Evolutionary conservation across 2,888 invertebrate genomes (phyloP).

Genomic region (Schizaphis graminum): DNA sequence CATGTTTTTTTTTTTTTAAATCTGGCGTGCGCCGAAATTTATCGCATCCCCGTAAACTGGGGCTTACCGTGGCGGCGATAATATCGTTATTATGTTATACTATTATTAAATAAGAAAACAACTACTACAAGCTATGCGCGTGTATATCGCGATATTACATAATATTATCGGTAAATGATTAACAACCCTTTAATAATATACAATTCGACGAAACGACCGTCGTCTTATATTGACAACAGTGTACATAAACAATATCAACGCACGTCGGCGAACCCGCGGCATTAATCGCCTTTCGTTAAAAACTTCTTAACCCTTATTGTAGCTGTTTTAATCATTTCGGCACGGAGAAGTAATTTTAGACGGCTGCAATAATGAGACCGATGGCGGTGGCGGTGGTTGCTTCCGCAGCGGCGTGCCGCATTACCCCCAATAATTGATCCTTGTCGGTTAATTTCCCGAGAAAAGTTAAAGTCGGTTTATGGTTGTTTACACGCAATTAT

Average conservation of each 20-base stretch:
- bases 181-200: neutral
- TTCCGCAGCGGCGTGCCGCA: neutral
- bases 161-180: neutral
- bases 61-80: constrained; percentile 4
- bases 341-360: neutral
- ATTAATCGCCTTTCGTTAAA: constrained; percentile 32
- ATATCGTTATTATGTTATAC: neutral
- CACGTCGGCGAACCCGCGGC: neutral
- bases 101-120: neutral
- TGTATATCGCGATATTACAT: neutral
- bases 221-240: neutral
- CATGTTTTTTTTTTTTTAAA: constrained; percentile 48
- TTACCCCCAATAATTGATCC: constrained; percentile 42
- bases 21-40: constrained; percentile 39
- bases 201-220: neutral
- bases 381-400: neutral
- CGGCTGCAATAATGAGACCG: neutral
- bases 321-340: constrained; percentile 41
- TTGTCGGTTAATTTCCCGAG: constrained; percentile 40
- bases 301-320: constrained; percentile 34
- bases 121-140: neutral
- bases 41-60: constrained; percentile 30
- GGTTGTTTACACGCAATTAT: neutral
- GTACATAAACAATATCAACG: neutral
- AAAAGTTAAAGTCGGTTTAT: constrained; percentile 44